phyloP scores from a whole-genome alignment of 1,140 invertebrate genomes.

The Lanistes nyassanus region DNA sequence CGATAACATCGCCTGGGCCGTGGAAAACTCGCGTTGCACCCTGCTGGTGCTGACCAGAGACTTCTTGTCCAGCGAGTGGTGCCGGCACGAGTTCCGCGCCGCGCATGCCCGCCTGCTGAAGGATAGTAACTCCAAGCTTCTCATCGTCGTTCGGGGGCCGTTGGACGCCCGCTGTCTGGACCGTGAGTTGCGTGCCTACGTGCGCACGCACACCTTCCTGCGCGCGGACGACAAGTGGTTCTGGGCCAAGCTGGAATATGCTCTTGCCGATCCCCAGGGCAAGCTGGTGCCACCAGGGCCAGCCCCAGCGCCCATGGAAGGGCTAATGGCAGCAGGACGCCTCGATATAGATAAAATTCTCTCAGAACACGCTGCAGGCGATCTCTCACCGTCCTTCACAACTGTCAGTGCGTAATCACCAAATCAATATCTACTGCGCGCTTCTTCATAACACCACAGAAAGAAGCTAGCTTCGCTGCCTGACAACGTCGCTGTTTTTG shows the following conservation, averaged over 20 bases:
- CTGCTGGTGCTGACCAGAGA: constrained; percentile 74
- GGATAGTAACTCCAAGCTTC: constrained; percentile 82
- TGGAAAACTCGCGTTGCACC: constrained; percentile 73
- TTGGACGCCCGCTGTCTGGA: constrained; percentile 72
- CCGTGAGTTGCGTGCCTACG: constrained; percentile 71
- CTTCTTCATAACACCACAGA: no score
- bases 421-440: no score
- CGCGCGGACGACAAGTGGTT: constrained; percentile 79
- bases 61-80: constrained; percentile 77
- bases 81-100: constrained; percentile 75
- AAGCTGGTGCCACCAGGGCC: neutral
- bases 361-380: no score
- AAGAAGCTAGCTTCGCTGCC: no score
- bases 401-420: no score
- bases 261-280: constrained; percentile 73
- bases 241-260: constrained; percentile 93
- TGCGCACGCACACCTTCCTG: constrained; percentile 75
- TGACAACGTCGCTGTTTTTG: no score
- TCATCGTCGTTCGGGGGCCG: constrained; percentile 87
- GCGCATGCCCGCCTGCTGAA: constrained; percentile 89
- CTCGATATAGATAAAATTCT: no score
- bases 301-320: no score
- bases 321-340: no score
- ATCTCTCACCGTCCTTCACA: no score
- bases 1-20: constrained; percentile 72